phyloP scores from a whole-genome alignment of 2,797 vertebrate species.

The Rallus crepitans region DNA sequence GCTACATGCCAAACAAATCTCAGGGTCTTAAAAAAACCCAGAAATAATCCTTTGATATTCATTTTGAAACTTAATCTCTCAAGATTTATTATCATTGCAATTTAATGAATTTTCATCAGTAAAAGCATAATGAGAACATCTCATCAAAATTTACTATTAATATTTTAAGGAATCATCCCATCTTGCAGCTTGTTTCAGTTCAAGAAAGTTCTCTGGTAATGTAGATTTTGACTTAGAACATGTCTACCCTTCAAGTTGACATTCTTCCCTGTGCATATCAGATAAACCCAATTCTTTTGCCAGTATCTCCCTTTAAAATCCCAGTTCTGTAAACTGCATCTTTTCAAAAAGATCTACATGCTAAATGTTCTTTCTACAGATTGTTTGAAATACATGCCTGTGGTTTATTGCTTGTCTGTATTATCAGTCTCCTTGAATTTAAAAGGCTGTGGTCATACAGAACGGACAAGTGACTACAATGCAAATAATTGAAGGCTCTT shows the following conservation, averaged over 20 bases:
- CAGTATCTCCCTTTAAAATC: background rate
- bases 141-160: background rate
- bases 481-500: background rate
- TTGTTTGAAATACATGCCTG: background rate
- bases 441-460: background rate
- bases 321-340: background rate
- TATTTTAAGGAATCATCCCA: slow-evolving; percentile 5
- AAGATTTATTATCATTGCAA: slow-evolving; percentile 1
- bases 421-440: background rate
- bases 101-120: background rate
- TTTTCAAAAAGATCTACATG: background rate
- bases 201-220: background rate
- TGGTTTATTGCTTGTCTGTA: background rate
- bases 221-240: background rate
- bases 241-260: background rate
- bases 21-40: background rate
- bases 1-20: slow-evolving; percentile 13
- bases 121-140: background rate
- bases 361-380: background rate
- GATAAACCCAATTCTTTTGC: background rate
- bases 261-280: background rate
- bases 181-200: slow-evolving; percentile 5
- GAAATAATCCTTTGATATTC: background rate
- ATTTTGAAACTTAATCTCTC: background rate
- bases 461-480: background rate